Evolutionary conservation across 2,888 invertebrate species (phyloP), one percentile per base, ranked within the genome.

Genomic region (Itoplectis maculator): DNA sequence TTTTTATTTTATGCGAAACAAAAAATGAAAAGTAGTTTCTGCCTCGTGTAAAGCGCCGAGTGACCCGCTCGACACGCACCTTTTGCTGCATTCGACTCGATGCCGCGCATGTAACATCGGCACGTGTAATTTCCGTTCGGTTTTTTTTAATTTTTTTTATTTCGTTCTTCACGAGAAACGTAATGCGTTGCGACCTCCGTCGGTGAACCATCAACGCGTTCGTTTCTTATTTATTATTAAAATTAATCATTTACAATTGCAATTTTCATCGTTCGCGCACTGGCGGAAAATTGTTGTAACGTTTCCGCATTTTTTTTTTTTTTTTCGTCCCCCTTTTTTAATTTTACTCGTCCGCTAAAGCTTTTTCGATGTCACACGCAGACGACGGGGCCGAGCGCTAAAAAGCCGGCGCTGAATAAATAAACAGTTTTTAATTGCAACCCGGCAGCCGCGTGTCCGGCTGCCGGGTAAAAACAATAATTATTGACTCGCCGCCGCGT

Each of bases 381-480:
- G 79, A 65, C 66, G 73, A 5, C 66, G 68, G 56, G 81, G 87
- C 88, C n/a, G 88, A 89, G 90, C 90, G 89, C 89, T 91, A 92
- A 92, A 92, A 92, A 92, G 90, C 90, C 89, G 88, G 85, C 87
- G 84, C 89, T 92, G 92, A 92, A 92, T 92, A 92, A 92, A 92
- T 92, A 92, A 92, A 92, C 92, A 92, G 91, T 92, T 92, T 92
- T 92, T 92, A 92, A 92, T 92, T 92, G 92, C 92, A 90, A 88
- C 89, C 90, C n/a, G n/a, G 35, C 37, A 3, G 79, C 70, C 70
- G n/a, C n/a, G 61, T 49, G 76, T 68, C 61, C 54, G 51, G 54
- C 79, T 69, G 89, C 89, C 83, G 88, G 88, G 89, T 91, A 92
- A 92, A 92, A 92, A 92, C 91, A 92, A 92, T 92, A 92, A 92